phyloP scores from a whole-genome alignment of 2,888 invertebrate species.

The Griposia aprilina region DNA sequence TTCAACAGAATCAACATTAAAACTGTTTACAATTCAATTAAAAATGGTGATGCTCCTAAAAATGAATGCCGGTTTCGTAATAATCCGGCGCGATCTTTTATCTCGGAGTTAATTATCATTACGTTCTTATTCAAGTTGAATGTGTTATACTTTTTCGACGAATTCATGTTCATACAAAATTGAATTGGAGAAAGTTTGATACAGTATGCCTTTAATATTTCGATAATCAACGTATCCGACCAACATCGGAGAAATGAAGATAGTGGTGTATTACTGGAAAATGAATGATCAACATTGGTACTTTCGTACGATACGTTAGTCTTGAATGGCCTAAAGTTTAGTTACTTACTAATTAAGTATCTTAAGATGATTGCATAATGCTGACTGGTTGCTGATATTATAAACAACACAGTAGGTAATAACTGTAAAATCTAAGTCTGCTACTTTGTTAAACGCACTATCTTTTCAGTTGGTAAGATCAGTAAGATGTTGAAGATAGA shows the following conservation, averaged over 20 bases:
- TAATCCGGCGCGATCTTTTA: conserved; percentile 64
- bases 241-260: background rate
- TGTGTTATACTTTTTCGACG: conserved; percentile 56
- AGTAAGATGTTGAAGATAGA: background rate
- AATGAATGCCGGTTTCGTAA: conserved; percentile 67
- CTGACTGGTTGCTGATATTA: background rate
- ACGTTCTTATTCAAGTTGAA: conserved; percentile 72
- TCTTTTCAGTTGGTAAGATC: background rate
- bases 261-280: background rate
- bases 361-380: background rate
- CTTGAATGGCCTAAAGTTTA: background rate
- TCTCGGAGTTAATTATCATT: conserved; percentile 73
- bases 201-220: conserved; percentile 30
- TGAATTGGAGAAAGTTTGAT: conserved; percentile 59
- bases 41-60: conserved; percentile 62
- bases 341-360: background rate
- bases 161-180: conserved; percentile 45
- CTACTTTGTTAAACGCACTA: background rate
- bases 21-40: conserved; percentile 66
- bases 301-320: background rate
- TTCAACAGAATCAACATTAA: conserved; percentile 57
- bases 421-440: background rate
- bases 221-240: conserved; percentile 8
- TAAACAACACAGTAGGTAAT: background rate
- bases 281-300: background rate